Evolutionary conservation across 2,797 vertebrate species (phyloP).

Genomic region (Oreonectes daqikongensis): DNA sequence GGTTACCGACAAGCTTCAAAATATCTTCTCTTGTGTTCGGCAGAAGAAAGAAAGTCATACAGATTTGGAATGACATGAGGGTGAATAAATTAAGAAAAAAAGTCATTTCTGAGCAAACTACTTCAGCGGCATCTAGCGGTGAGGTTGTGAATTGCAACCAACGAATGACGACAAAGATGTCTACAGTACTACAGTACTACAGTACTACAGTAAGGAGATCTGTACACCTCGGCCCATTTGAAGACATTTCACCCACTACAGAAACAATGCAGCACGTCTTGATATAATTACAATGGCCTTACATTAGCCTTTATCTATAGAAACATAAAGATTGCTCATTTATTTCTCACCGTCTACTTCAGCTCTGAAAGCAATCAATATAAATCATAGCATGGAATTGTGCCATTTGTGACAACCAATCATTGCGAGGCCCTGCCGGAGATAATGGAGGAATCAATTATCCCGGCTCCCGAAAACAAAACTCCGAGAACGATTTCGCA

Average conservation of each 20-base stretch:
- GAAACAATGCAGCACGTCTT: slow-evolving; percentile 2
- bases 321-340: slow-evolving; percentile 22
- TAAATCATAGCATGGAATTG: slow-evolving; percentile 42
- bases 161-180: too few relatives aligned
- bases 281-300: slow-evolving; percentile 28
- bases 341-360: slow-evolving; percentile 36
- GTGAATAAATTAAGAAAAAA: too few relatives aligned
- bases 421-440: slow-evolving; percentile 17
- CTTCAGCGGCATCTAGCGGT: too few relatives aligned
- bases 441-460: slow-evolving; percentile 57
- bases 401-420: slow-evolving; percentile 39
- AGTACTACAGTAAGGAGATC: too few relatives aligned
- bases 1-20: too few relatives aligned
- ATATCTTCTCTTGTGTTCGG: too few relatives aligned
- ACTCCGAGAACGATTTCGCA: slow-evolving; percentile 46
- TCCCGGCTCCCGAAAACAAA: slow-evolving; percentile 34
- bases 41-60: too few relatives aligned
- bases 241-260: neutral
- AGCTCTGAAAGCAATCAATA: slow-evolving; percentile 41
- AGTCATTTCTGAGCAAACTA: too few relatives aligned
- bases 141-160: too few relatives aligned
- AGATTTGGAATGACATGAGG: too few relatives aligned
- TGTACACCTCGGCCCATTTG: neutral
- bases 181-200: too few relatives aligned
- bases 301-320: slow-evolving; percentile 21